Conservation (phyloP, 2,113 vertebrate species). For the Pterocles gutturalis region DNA sequence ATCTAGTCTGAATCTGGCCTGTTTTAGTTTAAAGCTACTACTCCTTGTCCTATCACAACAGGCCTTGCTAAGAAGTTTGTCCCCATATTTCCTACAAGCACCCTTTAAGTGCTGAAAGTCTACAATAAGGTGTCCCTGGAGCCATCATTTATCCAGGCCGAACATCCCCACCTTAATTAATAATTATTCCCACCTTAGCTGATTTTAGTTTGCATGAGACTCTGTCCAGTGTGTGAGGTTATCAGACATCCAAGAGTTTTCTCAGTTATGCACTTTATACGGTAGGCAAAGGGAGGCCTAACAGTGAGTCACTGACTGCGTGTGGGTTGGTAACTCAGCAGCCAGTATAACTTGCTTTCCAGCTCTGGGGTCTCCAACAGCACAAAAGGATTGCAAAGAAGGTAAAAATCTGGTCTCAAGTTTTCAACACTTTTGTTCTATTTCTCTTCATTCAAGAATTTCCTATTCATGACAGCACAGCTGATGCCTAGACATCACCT, state of each 20-base stretch:
- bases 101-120: neutral
- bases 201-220: neutral
- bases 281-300: neutral
- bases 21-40: neutral
- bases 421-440: neutral
- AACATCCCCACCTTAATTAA: neutral
- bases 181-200: neutral
- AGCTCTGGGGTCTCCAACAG: neutral
- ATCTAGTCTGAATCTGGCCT: neutral
- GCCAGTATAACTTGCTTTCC: neutral
- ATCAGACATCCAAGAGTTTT: neutral
- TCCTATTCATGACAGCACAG: neutral
- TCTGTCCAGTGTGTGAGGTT: neutral
- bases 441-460: neutral
- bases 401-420: neutral
- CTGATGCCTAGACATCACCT: neutral
- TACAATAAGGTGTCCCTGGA: rapidly evolving
- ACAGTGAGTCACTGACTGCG: neutral
- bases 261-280: neutral
- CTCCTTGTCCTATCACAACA: rapidly evolving
- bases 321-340: neutral
- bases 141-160: neutral
- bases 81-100: neutral
- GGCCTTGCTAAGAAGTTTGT: neutral
- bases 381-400: neutral